Percentiles rank a stretch among this genome's conserved stretches.
Conservation (phyloP, 2,797 vertebrate genomes). For the Takifugu rubripes region DNA sequence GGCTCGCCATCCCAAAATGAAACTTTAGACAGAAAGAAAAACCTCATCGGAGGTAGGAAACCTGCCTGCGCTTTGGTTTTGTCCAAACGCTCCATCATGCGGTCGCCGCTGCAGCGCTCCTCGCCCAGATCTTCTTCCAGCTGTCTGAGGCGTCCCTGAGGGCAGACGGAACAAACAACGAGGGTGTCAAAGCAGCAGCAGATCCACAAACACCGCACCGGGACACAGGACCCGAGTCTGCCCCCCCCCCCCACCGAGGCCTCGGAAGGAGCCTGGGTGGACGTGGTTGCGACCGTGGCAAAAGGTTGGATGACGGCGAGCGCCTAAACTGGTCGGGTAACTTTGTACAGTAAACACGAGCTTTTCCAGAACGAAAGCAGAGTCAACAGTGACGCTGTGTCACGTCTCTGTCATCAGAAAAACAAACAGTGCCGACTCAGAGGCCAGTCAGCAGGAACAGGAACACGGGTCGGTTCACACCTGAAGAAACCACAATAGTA, state of each 20-base stretch:
- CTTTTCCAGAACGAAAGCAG: slow-evolving; percentile 38
- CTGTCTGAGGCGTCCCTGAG: slow-evolving; percentile 83
- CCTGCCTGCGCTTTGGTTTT: slow-evolving; percentile 90
- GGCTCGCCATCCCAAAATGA: slow-evolving; percentile 8
- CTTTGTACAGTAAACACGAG: slow-evolving; percentile 59
- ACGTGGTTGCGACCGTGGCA: background rate
- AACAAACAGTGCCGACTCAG: slow-evolving; percentile 41
- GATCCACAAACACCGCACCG: too few species aligned
- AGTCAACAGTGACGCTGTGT: slow-evolving; percentile 54
- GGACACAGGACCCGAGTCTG: too few species aligned
- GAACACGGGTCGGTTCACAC: slow-evolving; percentile 19
- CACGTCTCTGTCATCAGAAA: slow-evolving; percentile 66
- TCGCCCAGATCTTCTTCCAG: slow-evolving; percentile 88
- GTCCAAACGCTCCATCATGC: slow-evolving; percentile 85
- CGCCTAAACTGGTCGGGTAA: slow-evolving; percentile 60
- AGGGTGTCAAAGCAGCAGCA: slow-evolving; percentile 4
- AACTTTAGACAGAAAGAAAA: slow-evolving; percentile 1
- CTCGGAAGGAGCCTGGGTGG: too few species aligned
- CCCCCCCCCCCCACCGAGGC: too few species aligned
- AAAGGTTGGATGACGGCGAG: slow-evolving; percentile 23
- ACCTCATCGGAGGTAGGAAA: slow-evolving; percentile 14
- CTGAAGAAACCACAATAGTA: background rate
- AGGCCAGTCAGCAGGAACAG: slow-evolving; percentile 22
- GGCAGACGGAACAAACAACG: slow-evolving; percentile 14
- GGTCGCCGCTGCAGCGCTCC: slow-evolving; percentile 85